These are phyloP conservation scores for Amphilophus citrinellus DNA, from an alignment of 2,113 vertebrate species.

Conservation along the genomic window DNA sequence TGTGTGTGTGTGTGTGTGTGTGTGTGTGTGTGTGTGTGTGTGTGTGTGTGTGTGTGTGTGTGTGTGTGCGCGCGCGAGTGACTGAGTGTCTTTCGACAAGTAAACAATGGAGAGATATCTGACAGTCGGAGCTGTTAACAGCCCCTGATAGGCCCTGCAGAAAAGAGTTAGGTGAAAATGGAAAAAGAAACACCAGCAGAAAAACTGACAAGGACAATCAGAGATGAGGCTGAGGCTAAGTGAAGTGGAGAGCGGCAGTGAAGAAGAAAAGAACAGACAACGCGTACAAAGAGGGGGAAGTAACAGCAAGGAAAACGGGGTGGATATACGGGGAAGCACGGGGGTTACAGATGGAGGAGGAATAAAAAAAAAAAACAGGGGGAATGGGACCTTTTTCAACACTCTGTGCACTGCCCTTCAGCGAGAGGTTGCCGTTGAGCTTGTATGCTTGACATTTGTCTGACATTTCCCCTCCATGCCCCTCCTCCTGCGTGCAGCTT, in stretches of 20 bases:
- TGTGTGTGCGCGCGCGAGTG: neutral
- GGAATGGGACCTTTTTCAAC: constrained; percentile 25
- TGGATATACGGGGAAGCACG: constrained; percentile 16
- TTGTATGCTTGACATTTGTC: constrained; percentile 85
- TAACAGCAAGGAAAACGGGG: constrained; percentile 4
- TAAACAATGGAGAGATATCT: constrained; percentile 70
- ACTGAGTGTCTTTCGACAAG: constrained; percentile 60
- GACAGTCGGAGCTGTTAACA: constrained; percentile 75
- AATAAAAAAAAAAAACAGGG: constrained; percentile 15
- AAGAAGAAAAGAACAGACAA: constrained; percentile 35
- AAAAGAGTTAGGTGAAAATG: constrained; percentile 58
- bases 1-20: neutral
- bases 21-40: too few species aligned
- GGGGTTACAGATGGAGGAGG: neutral
- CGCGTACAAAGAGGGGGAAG: neutral
- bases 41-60: too few species aligned
- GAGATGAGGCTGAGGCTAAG: constrained; percentile 40
- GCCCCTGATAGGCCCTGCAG: constrained; percentile 63
- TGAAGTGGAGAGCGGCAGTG: constrained; percentile 26
- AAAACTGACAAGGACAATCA: constrained; percentile 60
- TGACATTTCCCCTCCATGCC: constrained; percentile 80
- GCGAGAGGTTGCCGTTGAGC: constrained; percentile 53
- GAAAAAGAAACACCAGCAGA: constrained; percentile 60
- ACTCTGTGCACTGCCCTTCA: constrained; percentile 31
- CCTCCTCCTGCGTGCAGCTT: constrained; percentile 41